Percentiles rank a stretch among this genome's conserved stretches.
phyloP scores from a whole-genome alignment of 2,888 invertebrate genomes.

The Patella pellucida region DNA sequence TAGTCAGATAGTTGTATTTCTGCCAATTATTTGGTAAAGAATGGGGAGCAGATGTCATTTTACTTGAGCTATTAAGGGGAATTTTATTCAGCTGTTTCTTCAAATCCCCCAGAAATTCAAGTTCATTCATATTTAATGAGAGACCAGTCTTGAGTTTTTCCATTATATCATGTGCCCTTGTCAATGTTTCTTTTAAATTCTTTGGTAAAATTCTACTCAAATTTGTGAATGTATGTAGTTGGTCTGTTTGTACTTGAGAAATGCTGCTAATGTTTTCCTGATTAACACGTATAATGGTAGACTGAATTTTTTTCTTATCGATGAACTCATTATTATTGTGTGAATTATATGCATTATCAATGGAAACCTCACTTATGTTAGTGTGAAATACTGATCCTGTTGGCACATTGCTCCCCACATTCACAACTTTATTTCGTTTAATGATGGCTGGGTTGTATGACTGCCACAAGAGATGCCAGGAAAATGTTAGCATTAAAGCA shows the following conservation, averaged over 20 bases:
- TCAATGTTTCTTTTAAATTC: neutral
- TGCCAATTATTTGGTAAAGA: neutral
- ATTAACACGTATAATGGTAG: too few relatives aligned
- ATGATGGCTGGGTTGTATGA: neutral
- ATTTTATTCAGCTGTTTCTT: neutral
- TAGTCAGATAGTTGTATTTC: neutral
- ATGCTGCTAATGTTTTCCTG: too few relatives aligned
- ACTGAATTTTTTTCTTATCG: too few relatives aligned
- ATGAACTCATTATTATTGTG: too few relatives aligned
- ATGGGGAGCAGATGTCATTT: neutral
- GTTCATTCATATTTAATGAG: neutral
- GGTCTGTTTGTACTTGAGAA: neutral
- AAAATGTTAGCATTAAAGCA: constrained; percentile 20
- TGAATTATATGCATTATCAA: neutral
- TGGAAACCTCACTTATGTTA: neutral
- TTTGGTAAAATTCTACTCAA: neutral
- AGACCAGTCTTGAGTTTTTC: neutral
- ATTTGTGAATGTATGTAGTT: neutral
- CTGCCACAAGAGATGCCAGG: constrained; percentile 26
- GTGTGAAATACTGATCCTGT: neutral
- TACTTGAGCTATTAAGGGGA: neutral
- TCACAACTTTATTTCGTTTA: neutral
- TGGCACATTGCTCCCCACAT: neutral
- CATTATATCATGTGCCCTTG: neutral
- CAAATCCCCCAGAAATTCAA: neutral